These are phyloP conservation scores for Megamerina dolium DNA, from an alignment of 2,888 invertebrate genomes.

Conservation along the genomic window DNA sequence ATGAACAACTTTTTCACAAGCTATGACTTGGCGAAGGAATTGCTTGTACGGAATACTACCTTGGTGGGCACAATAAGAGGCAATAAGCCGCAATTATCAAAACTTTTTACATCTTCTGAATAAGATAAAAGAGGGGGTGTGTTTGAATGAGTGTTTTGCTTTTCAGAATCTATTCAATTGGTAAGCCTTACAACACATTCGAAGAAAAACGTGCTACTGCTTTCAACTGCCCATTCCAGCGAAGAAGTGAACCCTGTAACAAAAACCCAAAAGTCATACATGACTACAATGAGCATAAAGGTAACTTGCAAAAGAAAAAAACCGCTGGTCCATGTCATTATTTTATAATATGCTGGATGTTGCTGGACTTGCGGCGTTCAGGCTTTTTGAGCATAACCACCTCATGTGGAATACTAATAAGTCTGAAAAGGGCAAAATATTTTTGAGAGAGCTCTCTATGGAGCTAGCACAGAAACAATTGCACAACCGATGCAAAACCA, in stretches of 20 bases:
- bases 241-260: too few relatives aligned
- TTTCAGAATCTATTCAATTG: constrained; percentile 2
- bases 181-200: constrained; percentile 2
- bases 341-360: constrained; percentile 6
- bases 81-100: too few relatives aligned
- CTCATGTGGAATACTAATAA: too few relatives aligned
- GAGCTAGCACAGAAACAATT: background rate
- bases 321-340: too few relatives aligned
- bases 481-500: too few relatives aligned
- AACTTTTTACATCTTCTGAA: too few relatives aligned
- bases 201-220: constrained; percentile 4
- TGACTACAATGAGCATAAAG: constrained; percentile 1
- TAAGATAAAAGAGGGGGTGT: constrained; percentile 12
- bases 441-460: constrained; percentile 1
- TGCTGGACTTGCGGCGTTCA: background rate
- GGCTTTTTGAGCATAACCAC: background rate
- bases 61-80: too few relatives aligned
- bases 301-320: too few relatives aligned
- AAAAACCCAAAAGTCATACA: constrained; percentile 1
- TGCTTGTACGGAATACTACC: too few relatives aligned
- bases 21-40: too few relatives aligned
- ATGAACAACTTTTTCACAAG: too few relatives aligned
- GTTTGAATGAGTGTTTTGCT: constrained; percentile 12
- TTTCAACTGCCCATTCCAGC: constrained; percentile 6
- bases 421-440: too few relatives aligned